Percentiles rank a stretch among this genome's conserved stretches.
Conservation (phyloP, 2,888 invertebrate species). For the Trachelus tabidus region DNA sequence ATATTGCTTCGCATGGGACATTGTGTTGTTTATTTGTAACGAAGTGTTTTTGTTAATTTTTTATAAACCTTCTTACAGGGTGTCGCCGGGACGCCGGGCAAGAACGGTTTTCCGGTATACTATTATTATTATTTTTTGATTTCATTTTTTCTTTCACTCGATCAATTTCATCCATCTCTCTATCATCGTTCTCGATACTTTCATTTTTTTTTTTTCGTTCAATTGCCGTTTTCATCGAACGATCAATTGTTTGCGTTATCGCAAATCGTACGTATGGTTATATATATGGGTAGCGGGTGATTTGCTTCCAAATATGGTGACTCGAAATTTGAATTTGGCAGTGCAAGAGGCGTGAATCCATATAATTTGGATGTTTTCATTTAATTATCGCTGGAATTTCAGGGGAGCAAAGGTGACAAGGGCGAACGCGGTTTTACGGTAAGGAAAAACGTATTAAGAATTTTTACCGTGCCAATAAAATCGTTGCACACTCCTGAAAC, state of each 20-base stretch:
- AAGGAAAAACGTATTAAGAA: slow-evolving; percentile 64
- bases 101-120: slow-evolving; percentile 91
- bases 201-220: background rate
- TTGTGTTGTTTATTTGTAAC: background rate
- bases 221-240: background rate
- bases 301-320: slow-evolving; percentile 39
- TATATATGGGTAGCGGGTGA: background rate
- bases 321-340: slow-evolving; percentile 23
- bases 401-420: slow-evolving; percentile 80
- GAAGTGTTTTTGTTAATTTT: slow-evolving; percentile 51
- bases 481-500: background rate
- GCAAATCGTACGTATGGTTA: background rate
- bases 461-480: slow-evolving; percentile 3
- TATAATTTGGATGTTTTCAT: slow-evolving; percentile 19
- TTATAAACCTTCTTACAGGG: slow-evolving; percentile 74
- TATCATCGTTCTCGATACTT: slow-evolving; percentile 5
- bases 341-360: slow-evolving; percentile 28
- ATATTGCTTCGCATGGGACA: too few relatives aligned
- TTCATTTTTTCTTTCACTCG: slow-evolving; percentile 24
- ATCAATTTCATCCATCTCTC: slow-evolving; percentile 8
- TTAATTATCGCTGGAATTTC: slow-evolving; percentile 57
- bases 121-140: slow-evolving; percentile 68
- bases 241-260: slow-evolving; percentile 19
- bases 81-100: slow-evolving; percentile 82
- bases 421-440: slow-evolving; percentile 82